A percentile compares a stretch with the other conserved stretches of the same genome.
Evolutionary conservation across 2,888 invertebrate genomes (phyloP).

Genomic region (Phyto melanocephala): DNA sequence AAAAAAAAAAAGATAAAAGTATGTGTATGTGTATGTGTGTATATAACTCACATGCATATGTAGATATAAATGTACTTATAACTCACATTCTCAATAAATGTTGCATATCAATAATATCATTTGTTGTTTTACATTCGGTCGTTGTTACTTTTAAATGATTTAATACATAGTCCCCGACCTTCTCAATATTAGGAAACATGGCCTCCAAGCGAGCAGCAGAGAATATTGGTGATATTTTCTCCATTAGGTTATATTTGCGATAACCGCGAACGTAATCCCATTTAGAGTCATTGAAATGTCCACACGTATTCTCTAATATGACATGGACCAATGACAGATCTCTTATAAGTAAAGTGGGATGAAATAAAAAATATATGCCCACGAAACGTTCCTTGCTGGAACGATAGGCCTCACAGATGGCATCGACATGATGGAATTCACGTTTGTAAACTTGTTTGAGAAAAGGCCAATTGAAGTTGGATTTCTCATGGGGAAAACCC

Average conservation of each 20-base stretch:
- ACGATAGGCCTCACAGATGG: constrained; percentile 71
- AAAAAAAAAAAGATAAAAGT: not conserved
- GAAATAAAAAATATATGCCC: constrained; percentile 84
- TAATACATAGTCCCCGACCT: constrained; percentile 81
- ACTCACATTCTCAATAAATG: constrained; percentile 71
- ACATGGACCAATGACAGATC: constrained; percentile 83
- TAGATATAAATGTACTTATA: too few species aligned
- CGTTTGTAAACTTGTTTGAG: constrained; percentile 70
- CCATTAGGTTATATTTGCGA: constrained; percentile 82
- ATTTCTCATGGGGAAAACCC: constrained; percentile 72
- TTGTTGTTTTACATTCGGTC: constrained; percentile 68
- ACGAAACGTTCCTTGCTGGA: constrained; percentile 77
- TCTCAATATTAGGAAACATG: constrained; percentile 82
- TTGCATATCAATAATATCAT: constrained; percentile 70
- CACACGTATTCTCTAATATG: constrained; percentile 82
- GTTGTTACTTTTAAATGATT: constrained; percentile 76
- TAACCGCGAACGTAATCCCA: constrained; percentile 80
- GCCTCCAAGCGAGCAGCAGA: constrained; percentile 82
- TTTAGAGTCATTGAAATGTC: constrained; percentile 82
- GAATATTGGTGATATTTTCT: constrained; percentile 84
- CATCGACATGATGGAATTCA: constrained; percentile 73
- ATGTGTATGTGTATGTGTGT: too few species aligned
- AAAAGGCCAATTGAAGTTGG: constrained; percentile 68
- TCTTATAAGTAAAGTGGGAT: constrained; percentile 82
- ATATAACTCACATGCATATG: too few species aligned